Percentiles rank a stretch among this genome's conserved stretches.
Conservation (phyloP, 2,888 invertebrate genomes). For the Sinotaia quadrata region DNA sequence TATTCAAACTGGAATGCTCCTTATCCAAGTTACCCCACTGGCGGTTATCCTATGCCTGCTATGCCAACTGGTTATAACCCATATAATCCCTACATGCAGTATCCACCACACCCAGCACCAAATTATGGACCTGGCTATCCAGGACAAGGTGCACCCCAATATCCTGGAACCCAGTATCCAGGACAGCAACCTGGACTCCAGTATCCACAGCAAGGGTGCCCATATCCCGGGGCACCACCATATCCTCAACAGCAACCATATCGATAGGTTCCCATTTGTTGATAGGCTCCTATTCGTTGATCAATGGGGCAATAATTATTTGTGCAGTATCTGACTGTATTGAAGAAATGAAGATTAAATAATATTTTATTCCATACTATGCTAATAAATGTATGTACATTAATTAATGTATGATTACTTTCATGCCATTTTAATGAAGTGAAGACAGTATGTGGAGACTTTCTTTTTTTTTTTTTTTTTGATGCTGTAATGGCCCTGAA, state of each 20-base stretch:
- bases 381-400: too few relatives aligned
- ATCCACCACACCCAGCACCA: slow-evolving; percentile 34
- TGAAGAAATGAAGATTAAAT: too few relatives aligned
- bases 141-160: slow-evolving; percentile 37
- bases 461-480: neutral
- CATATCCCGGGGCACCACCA: slow-evolving; percentile 26
- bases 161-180: slow-evolving; percentile 36
- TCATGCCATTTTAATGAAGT: too few relatives aligned
- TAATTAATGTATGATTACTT: too few relatives aligned
- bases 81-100: slow-evolving; percentile 60
- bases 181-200: slow-evolving; percentile 33
- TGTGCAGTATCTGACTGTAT: too few relatives aligned
- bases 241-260: slow-evolving; percentile 30
- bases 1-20: slow-evolving; percentile 45
- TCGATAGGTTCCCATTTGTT: too few relatives aligned
- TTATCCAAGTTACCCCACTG: slow-evolving; percentile 46
- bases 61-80: slow-evolving; percentile 58
- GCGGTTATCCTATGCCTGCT: slow-evolving; percentile 43
- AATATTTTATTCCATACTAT: too few relatives aligned
- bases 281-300: too few relatives aligned
- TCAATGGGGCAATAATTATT: too few relatives aligned
- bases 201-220: slow-evolving; percentile 40
- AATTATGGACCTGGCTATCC: slow-evolving; percentile 34
- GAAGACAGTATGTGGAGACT: too few relatives aligned
- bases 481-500: neutral